Conservation (phyloP, 2,888 invertebrate genomes). For the Vesta saturnalis region DNA sequence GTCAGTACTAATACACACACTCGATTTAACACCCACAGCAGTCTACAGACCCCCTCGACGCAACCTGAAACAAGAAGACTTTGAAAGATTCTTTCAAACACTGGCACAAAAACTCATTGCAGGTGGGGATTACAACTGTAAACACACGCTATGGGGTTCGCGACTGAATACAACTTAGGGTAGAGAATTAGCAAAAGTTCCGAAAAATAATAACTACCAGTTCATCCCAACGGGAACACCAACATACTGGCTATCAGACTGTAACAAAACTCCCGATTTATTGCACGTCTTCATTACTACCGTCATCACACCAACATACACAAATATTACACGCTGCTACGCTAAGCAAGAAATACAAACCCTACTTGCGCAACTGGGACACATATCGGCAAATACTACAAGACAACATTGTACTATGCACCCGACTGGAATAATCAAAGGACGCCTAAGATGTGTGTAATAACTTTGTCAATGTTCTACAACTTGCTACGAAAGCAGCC, state of each 20-base stretch:
- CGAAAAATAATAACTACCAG: neutral
- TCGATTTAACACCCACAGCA: neutral
- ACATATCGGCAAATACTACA: neutral
- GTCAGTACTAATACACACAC: neutral
- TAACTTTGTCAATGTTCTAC: neutral
- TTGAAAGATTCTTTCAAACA: conserved; percentile 30
- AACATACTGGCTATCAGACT: neutral
- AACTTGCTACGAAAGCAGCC: no score
- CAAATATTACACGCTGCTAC: neutral
- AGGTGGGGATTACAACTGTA: conserved; percentile 43
- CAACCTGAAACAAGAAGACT: conserved; percentile 39
- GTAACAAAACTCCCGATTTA: neutral
- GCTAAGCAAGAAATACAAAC: neutral
- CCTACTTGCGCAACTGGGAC: neutral
- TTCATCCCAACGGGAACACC: neutral
- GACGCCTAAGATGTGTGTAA: neutral
- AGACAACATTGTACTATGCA: neutral
- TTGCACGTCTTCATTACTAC: no score
- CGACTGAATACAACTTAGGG: neutral
- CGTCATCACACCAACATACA: neutral
- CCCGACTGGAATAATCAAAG: neutral
- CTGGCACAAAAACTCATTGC: conserved; percentile 39
- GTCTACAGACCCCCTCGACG: no score
- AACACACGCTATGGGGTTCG: conserved; percentile 25
- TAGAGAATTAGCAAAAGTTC: neutral